Evolutionary conservation across 1,140 invertebrate genomes (phyloP).

Genomic region (Penaeus vannamei): DNA sequence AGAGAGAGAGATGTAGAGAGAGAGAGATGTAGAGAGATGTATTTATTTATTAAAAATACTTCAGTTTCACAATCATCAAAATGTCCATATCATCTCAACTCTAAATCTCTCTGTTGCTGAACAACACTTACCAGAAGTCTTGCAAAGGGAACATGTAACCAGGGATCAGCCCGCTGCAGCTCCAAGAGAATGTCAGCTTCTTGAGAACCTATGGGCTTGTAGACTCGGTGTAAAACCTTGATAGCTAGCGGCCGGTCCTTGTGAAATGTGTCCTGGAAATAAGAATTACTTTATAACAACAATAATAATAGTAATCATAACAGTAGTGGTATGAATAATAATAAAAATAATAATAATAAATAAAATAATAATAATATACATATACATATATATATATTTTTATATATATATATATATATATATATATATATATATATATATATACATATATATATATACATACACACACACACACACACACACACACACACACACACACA

Average conservation of each 20-base stretch:
- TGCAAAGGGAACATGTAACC: slow-evolving; percentile 69
- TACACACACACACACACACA: too few relatives aligned
- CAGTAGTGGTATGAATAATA: neutral
- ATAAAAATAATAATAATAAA: neutral
- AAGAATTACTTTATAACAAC: neutral
- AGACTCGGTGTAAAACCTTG: slow-evolving; percentile 70
- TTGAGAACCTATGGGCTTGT: slow-evolving; percentile 70
- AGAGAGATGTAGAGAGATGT: too few relatives aligned
- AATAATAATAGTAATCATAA: neutral
- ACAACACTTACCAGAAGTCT: slow-evolving; percentile 69
- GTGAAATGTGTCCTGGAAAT: slow-evolving; percentile 70
- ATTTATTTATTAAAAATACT: too few relatives aligned
- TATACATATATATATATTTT: neutral
- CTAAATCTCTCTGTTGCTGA: too few relatives aligned
- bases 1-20: too few relatives aligned
- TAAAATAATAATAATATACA: neutral
- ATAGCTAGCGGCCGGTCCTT: slow-evolving; percentile 69
- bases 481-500: too few relatives aligned
- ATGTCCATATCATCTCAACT: too few relatives aligned
- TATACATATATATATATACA: too few relatives aligned
- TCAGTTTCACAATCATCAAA: too few relatives aligned
- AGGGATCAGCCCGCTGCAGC: slow-evolving; percentile 69
- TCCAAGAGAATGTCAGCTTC: slow-evolving; percentile 70
- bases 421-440: too few relatives aligned
- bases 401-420: too few relatives aligned